Evolutionary conservation across 2,113 vertebrate genomes (phyloP), one percentile per base, ranked within the genome.

Genomic region (Bos indicus): DNA sequence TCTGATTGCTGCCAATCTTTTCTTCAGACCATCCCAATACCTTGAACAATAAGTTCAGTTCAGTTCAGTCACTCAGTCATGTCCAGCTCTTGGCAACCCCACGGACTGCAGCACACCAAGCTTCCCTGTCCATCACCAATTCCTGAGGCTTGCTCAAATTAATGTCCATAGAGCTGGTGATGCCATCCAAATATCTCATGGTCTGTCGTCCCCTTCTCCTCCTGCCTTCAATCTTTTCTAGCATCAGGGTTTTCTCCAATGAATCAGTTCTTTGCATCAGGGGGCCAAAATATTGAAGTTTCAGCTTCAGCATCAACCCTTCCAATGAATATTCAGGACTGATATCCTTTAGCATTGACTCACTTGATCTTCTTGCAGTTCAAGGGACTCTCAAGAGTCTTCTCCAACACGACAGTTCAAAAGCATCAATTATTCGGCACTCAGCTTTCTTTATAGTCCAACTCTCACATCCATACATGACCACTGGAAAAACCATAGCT

Each of bases 351-450:
- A 64, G 60, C 60, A 33, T 64, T 64, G 60, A 64, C 15, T 33
- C 30, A 64, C 9, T 64, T 64, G 62, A 64, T 64, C 62, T 62
- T 2, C 60, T 64, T 64, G 30, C 62, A 33, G 30, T 33, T 8
- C 30, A 64, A 64, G 30, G 30, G 62, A 64, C 30, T 64, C 62
- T 33, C 62, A 64, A 64, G 62, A 64, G 62, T 64, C 7, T 64
- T 64, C 62, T 64, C 30, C 62, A 64, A 33, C 15, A 64, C 15
- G 0, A 33, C 60, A 64, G 60, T 33, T 64, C 60, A 64, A 64
- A 64, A 64, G 30, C 60, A 64, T 64, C 60, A 64, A 16, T 33
- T 33, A 7, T 64, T 64, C 0, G 14, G 12, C 1, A 0, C 60
- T 64, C 60, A 33, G 30, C 60, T 62, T 62, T 62, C 60, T 62